phyloP scores from a whole-genome alignment of 2,113 vertebrate genomes.

The Chlorodrepanis virens region DNA sequence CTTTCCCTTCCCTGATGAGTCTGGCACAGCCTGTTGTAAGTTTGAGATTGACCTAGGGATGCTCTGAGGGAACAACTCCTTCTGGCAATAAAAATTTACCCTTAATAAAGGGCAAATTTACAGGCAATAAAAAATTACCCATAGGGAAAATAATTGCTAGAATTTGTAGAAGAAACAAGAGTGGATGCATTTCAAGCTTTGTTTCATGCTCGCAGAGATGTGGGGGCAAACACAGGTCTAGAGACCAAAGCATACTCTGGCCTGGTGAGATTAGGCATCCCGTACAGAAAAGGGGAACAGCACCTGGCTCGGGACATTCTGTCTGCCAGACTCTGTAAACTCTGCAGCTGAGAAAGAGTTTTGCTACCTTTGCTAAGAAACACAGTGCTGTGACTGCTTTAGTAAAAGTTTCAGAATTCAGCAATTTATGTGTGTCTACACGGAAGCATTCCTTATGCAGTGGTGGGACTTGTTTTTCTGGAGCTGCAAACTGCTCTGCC shows the following conservation, averaged over 20 bases:
- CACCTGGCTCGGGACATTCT: background rate
- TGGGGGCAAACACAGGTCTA: background rate
- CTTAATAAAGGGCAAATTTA: background rate
- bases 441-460: fast-evolving
- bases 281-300: background rate
- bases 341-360: background rate
- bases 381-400: background rate
- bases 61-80: background rate
- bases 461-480: background rate
- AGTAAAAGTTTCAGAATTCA: background rate
- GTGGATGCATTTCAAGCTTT: background rate
- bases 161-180: background rate
- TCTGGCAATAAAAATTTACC: background rate
- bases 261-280: background rate
- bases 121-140: background rate
- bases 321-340: background rate
- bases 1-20: background rate
- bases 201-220: background rate
- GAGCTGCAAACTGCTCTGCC: background rate
- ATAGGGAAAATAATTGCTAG: background rate
- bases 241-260: background rate
- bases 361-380: background rate
- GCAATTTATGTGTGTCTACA: background rate
- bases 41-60: background rate
- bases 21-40: background rate